These are phyloP conservation scores for Andrena camellia DNA, from an alignment of 2,888 invertebrate genomes.

Conservation along the genomic window DNA sequence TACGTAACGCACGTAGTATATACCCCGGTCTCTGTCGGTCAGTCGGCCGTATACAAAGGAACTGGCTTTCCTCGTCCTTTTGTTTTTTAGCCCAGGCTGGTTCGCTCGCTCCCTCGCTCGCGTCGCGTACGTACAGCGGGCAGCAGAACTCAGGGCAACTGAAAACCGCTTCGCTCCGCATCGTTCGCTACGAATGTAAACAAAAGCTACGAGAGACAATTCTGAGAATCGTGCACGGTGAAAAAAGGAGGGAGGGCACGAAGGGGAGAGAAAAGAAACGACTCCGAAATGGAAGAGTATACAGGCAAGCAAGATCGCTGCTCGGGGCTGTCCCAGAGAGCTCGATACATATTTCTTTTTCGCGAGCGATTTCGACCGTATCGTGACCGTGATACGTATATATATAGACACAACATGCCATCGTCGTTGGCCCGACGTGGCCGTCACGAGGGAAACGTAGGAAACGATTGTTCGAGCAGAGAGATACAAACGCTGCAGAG, in stretches of 20 bases:
- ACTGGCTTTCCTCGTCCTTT: slow-evolving; percentile 61
- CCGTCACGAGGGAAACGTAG: slow-evolving; percentile 11
- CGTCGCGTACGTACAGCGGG: not conserved
- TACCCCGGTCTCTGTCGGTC: slow-evolving; percentile 70
- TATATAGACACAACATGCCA: not conserved
- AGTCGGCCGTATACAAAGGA: slow-evolving; percentile 74
- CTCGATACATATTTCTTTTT: slow-evolving; percentile 6
- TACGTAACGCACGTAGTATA: slow-evolving; percentile 78
- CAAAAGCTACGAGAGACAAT: slow-evolving; percentile 33
- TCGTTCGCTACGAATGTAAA: slow-evolving; percentile 42
- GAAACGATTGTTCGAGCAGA: slow-evolving; percentile 24
- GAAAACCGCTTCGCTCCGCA: slow-evolving; percentile 34
- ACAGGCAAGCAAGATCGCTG: not conserved
- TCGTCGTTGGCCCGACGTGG: not conserved
- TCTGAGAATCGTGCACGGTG: slow-evolving; percentile 12
- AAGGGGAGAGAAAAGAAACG: not conserved
- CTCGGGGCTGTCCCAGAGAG: not conserved
- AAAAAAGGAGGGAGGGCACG: not conserved
- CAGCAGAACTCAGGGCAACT: slow-evolving; percentile 21
- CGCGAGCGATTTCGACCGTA: slow-evolving; percentile 31
- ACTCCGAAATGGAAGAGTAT: not conserved
- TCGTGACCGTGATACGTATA: slow-evolving; percentile 25
- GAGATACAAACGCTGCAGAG: slow-evolving; percentile 25
- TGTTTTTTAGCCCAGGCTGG: slow-evolving; percentile 26
- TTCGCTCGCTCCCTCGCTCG: slow-evolving; percentile 21